phyloP scores from a whole-genome alignment of 1,140 invertebrate genomes.

The Cyrtorhinus lividipennis region DNA sequence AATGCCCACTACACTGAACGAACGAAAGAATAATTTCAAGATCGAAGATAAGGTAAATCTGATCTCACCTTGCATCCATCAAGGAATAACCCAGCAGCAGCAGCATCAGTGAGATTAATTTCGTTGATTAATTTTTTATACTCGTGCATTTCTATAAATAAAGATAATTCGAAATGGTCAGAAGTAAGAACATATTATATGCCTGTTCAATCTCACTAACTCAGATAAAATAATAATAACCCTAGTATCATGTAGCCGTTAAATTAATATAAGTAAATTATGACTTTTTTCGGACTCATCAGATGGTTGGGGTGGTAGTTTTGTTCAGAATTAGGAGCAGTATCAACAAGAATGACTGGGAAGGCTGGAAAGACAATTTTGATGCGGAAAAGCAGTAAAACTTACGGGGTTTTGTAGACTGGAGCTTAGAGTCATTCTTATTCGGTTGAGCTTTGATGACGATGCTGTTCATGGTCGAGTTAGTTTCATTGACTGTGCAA shows the following conservation, averaged over 20 bases:
- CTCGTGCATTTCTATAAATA: conserved; percentile 14
- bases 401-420: neutral
- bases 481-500: conserved; percentile 11
- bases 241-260: too few species aligned
- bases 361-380: too few species aligned
- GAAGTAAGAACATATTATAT: too few species aligned
- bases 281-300: too few species aligned
- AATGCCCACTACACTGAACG: neutral
- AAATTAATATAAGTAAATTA: too few species aligned
- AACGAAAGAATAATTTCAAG: neutral
- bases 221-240: too few species aligned
- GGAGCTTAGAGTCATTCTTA: neutral
- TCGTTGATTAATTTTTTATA: conserved; percentile 22
- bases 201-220: too few species aligned
- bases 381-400: too few species aligned
- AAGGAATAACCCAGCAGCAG: conserved; percentile 58
- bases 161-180: too few species aligned
- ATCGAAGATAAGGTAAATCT: conserved; percentile 20
- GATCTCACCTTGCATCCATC: conserved; percentile 66
- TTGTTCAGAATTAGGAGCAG: too few species aligned
- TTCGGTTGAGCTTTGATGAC: neutral
- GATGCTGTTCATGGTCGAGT: neutral
- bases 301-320: too few species aligned
- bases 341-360: too few species aligned
- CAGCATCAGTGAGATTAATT: conserved; percentile 31